A percentile compares a stretch with the other conserved stretches of the same genome.
phyloP scores from a whole-genome alignment of 2,113 vertebrate species.

The Mellivora capensis region DNA sequence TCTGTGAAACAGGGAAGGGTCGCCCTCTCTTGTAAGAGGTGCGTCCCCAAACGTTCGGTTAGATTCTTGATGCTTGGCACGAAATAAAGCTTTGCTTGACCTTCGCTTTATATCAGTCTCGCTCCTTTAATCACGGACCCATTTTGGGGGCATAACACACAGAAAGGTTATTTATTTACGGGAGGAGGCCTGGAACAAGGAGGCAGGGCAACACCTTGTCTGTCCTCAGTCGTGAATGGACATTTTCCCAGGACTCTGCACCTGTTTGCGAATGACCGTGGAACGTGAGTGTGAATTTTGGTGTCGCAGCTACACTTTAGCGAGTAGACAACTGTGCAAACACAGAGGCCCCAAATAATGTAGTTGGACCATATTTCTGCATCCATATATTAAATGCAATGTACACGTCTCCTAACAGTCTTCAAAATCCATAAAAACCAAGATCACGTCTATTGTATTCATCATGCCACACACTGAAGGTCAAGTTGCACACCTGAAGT shows the following conservation, averaged over 20 bases:
- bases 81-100: no score
- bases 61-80: no score
- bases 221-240: background rate
- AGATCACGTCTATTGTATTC: background rate
- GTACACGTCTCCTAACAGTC: no score
- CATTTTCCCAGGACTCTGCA: background rate
- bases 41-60: no score
- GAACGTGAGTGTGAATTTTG: background rate
- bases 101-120: no score
- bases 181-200: background rate
- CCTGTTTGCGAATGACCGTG: background rate
- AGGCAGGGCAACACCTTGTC: background rate
- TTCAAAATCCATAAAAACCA: background rate
- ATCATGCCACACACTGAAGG: background rate
- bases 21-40: no score
- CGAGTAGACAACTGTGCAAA: background rate
- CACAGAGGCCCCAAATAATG: background rate
- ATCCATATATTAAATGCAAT: background rate
- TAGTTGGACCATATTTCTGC: background rate
- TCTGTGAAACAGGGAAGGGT: no score
- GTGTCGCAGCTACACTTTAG: background rate
- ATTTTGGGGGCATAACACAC: no score
- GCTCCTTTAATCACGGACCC: no score
- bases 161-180: background rate
- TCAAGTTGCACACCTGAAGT: background rate